These are phyloP conservation scores for Cordylochernes scorpioides DNA, from an alignment of 2,888 invertebrate genomes.

Conservation along the genomic window DNA sequence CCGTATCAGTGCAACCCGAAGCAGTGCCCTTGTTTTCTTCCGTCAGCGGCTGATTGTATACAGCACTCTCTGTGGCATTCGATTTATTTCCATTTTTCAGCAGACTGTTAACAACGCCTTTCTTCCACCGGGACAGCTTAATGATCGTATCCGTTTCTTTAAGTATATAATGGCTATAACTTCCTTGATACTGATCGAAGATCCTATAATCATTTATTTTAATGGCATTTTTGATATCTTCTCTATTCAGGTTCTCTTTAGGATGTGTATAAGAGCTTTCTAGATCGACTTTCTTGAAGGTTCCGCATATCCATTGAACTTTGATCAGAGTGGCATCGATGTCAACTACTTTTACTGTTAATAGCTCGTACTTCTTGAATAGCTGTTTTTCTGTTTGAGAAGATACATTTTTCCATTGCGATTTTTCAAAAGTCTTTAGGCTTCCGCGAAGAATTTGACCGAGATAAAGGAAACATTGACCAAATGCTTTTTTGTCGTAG, in stretches of 20 bases:
- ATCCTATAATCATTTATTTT: too few species aligned
- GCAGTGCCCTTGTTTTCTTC: too few species aligned
- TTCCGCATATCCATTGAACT: slow-evolving; percentile 61
- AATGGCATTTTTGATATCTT: too few species aligned
- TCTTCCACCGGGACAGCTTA: slow-evolving; percentile 45
- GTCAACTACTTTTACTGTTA: slow-evolving; percentile 44
- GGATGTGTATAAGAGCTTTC: too few species aligned
- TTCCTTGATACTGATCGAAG: slow-evolving; percentile 73
- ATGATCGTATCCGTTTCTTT: slow-evolving; percentile 43
- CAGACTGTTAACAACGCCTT: too few species aligned
- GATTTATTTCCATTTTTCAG: too few species aligned
- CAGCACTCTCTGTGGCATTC: too few species aligned
- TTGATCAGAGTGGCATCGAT: too few species aligned
- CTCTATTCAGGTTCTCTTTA: too few species aligned
- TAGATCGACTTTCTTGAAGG: slow-evolving; percentile 17
- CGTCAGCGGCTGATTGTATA: too few species aligned
- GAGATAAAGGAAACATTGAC: slow-evolving; percentile 33
- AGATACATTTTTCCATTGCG: slow-evolving; percentile 41
- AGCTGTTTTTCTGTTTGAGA: slow-evolving; percentile 15
- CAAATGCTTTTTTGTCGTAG: too few species aligned
- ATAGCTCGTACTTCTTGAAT: slow-evolving; percentile 13
- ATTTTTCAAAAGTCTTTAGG: slow-evolving; percentile 41
- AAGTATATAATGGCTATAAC: slow-evolving; percentile 54
- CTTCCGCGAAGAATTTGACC: slow-evolving; percentile 46
- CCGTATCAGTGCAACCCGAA: too few species aligned